Percentiles rank a stretch among this genome's conserved stretches.
Conservation (phyloP, 1,140 invertebrate species). For the Aphaenogaster rudis region DNA sequence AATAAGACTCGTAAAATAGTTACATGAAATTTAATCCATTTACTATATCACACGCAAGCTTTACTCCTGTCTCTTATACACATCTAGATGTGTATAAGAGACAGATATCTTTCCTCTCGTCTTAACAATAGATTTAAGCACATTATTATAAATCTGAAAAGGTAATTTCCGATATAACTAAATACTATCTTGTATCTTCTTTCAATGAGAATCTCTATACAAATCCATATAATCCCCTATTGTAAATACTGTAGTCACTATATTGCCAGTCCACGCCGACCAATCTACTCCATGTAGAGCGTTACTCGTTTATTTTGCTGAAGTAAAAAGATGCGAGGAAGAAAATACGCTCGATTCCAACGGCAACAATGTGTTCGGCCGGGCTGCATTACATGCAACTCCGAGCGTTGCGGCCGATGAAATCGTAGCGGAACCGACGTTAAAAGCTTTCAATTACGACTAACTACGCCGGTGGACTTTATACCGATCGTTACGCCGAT, state of each 20-base stretch:
- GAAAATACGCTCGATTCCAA: conserved; percentile 5
- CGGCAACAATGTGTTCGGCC: conserved; percentile 7
- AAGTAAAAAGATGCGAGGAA: conserved; percentile 18
- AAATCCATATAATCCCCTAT: conserved; percentile 2
- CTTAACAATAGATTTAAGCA: not conserved
- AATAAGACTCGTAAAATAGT: too few species aligned
- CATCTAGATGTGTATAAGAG: too few species aligned
- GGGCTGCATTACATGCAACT: conserved; percentile 10
- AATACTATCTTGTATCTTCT: not conserved
- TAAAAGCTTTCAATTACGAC: conserved; percentile 55
- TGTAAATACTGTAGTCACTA: not conserved
- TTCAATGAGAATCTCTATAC: not conserved
- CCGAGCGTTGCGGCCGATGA: conserved; percentile 17
- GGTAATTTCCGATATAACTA: not conserved
- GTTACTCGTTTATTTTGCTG: not conserved
- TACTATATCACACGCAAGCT: too few species aligned
- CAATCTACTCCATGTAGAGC: not conserved
- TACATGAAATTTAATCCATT: too few species aligned
- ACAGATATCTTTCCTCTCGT: not conserved
- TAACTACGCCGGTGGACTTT: conserved; percentile 38
- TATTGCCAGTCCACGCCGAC: not conserved
- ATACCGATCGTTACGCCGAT: conserved; percentile 62
- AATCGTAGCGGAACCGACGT: conserved; percentile 42
- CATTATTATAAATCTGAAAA: not conserved
- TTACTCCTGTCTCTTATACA: too few species aligned